phyloP scores from a whole-genome alignment of 64 coral and sea anemone genomes.

The Actinia equina region DNA sequence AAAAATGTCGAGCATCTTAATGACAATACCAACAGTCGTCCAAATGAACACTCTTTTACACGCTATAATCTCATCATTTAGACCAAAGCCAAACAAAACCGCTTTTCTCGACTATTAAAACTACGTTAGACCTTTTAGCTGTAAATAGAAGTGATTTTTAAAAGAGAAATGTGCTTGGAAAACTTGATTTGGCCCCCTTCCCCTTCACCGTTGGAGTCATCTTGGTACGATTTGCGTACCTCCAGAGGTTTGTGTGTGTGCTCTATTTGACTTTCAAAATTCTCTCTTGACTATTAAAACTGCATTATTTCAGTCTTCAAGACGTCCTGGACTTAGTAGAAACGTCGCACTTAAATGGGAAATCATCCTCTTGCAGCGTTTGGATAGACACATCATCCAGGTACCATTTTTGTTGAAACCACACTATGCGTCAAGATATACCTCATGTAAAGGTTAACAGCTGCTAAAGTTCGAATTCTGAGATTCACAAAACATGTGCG shows the following conservation, averaged over 20 bases:
- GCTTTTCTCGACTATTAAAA: constrained; percentile 10
- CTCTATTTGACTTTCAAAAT: not conserved
- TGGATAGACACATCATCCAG: no score
- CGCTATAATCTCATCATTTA: constrained; percentile 18
- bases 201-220: not conserved
- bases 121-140: not conserved
- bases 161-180: not conserved
- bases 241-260: not conserved
- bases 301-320: not conserved
- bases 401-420: no score
- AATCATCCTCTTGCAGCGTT: no score
- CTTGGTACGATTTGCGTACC: not conserved
- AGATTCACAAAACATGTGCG: no score
- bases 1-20: constrained; percentile 17
- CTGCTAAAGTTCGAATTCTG: no score
- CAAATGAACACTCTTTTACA: constrained; percentile 16
- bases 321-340: no score
- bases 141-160: not conserved
- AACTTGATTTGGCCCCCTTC: not conserved
- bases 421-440: no score
- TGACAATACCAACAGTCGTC: constrained; percentile 13
- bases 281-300: not conserved
- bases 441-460: no score
- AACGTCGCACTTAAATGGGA: no score
- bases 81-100: not conserved